Evolutionary conservation across 1,140 invertebrate species (phyloP).

Genomic region (Lordiphosa clarofinis): DNA sequence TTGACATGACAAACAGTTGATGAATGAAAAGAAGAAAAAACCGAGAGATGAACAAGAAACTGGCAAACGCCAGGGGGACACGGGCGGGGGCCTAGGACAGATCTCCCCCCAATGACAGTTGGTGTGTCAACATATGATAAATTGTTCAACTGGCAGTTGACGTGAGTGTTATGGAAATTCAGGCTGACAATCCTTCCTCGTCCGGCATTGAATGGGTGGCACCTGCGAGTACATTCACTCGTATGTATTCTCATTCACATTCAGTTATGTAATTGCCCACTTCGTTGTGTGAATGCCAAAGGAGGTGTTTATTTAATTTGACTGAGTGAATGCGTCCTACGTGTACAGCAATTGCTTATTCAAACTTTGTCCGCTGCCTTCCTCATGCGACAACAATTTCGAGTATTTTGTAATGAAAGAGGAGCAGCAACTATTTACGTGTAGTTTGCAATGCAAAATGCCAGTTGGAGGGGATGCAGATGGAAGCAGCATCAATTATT

Average conservation of each 20-base stretch:
- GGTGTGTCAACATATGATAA: constrained; percentile 66
- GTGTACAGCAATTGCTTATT: constrained; percentile 29
- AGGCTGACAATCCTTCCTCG: constrained; percentile 12
- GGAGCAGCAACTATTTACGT: no score
- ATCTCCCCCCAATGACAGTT: constrained; percentile 49
- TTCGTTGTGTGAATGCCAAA: constrained; percentile 61
- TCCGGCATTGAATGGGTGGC: neutral
- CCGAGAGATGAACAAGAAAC: constrained; percentile 25
- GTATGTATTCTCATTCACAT: constrained; percentile 7
- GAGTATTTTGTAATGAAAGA: constrained; percentile 42
- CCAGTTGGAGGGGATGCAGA: no score
- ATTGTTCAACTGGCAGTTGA: constrained; percentile 52
- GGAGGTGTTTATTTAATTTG: constrained; percentile 75
- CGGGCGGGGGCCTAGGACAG: neutral
- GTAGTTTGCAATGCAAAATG: no score
- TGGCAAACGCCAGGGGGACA: no score
- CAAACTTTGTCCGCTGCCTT: constrained; percentile 43
- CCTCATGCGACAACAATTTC: constrained; percentile 56
- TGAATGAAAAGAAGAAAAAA: constrained; percentile 22
- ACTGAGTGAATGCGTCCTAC: constrained; percentile 36
- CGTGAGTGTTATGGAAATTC: constrained; percentile 64
- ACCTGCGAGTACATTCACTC: neutral
- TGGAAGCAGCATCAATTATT: no score
- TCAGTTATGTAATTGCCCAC: constrained; percentile 70
- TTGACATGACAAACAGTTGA: constrained; percentile 68